Conservation (phyloP, 2,888 invertebrate genomes). For the Bombylius major region DNA sequence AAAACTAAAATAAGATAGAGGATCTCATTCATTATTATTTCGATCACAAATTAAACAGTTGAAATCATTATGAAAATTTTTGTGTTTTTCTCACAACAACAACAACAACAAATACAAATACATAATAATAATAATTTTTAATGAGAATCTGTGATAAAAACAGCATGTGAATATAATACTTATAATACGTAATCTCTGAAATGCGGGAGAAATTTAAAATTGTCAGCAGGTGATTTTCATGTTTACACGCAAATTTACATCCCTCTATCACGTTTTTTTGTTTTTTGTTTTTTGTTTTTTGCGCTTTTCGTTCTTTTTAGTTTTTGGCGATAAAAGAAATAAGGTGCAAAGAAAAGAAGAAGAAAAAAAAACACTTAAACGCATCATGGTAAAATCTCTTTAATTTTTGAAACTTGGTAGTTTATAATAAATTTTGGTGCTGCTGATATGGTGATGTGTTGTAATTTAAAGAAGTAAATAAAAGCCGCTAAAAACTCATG, state of each 20-base stretch:
- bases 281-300: no score
- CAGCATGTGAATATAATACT: no score
- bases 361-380: constrained; percentile 6
- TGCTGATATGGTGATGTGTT: background rate
- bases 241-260: constrained; percentile 13
- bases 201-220: constrained; percentile 8
- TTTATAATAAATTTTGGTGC: background rate
- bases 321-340: background rate
- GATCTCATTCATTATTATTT: no score
- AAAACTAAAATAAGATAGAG: no score
- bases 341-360: constrained; percentile 3
- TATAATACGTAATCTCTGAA: no score
- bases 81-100: no score
- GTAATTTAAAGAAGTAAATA: background rate
- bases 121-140: no score
- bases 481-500: background rate
- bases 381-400: background rate
- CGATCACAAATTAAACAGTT: no score
- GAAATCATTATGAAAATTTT: no score
- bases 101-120: no score
- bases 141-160: no score
- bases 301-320: no score
- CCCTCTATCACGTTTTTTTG: constrained; percentile 4
- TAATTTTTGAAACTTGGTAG: background rate
- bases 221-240: constrained; percentile 12